These are phyloP conservation scores for Polyommatus icarus DNA, from an alignment of 2,888 invertebrate genomes.

Conservation along the genomic window DNA sequence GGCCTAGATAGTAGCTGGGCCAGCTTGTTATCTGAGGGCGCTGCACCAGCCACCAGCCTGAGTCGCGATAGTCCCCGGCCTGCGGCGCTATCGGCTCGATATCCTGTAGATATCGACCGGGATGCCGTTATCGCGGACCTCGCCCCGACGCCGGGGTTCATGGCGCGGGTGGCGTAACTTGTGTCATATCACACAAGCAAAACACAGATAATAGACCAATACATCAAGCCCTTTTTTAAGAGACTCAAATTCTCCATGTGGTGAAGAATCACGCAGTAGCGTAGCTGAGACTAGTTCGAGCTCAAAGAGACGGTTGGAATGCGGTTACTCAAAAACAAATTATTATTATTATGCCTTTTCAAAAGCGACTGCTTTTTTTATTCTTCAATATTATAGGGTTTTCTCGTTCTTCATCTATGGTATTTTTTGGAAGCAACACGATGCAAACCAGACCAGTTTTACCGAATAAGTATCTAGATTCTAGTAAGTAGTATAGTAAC, in stretches of 20 bases:
- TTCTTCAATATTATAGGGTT: too few relatives aligned
- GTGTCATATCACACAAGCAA: neutral
- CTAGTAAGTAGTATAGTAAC: too few relatives aligned
- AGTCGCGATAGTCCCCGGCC: neutral
- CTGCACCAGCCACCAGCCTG: neutral
- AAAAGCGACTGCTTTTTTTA: too few relatives aligned
- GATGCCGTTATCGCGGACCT: conserved; percentile 2
- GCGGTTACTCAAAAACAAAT: too few relatives aligned
- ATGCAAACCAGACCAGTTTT: too few relatives aligned
- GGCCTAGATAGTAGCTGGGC: neutral
- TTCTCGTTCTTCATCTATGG: too few relatives aligned
- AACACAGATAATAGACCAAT: neutral
- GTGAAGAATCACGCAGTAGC: too few relatives aligned
- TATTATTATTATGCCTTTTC: too few relatives aligned
- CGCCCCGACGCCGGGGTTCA: neutral
- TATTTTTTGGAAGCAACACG: too few relatives aligned
- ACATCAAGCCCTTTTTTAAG: neutral
- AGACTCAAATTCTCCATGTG: neutral
- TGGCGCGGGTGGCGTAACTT: neutral
- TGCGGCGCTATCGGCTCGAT: neutral
- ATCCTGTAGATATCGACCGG: conserved; percentile 1
- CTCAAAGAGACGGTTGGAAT: too few relatives aligned
- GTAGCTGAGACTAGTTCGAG: too few relatives aligned
- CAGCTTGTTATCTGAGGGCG: conserved; percentile 4
- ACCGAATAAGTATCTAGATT: too few relatives aligned